Base-by-base conservation (phyloP, 2,888 invertebrate species). In the Hermaeophaga mercurialis region DNA sequence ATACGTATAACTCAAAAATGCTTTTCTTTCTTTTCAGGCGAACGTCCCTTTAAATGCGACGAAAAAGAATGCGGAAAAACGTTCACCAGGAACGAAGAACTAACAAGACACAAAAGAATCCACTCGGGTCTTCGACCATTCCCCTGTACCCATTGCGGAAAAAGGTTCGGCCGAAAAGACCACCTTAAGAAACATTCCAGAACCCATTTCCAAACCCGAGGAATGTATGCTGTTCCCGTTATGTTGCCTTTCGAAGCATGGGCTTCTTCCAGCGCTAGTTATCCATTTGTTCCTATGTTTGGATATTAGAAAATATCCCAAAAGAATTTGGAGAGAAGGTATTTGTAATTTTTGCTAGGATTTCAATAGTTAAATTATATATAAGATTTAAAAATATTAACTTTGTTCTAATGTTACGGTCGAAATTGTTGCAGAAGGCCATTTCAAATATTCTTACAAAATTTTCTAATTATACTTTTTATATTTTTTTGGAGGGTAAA, bases 151-250 rank as follows among this genome's bases (percentile, higher is more conserved):
- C 85, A 89, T 12, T 97, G 96, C 71, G 91, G 92, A 2, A 97
- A 97, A 79, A 85, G 90, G 60, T 97, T 96, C 73, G 96, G 96
- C 0, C 83, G 96, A 36, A 89, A 95, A 67, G 96, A 97, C 75
- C 96, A 97, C 74, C 81, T 97, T 55, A 94, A 94, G 78, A 97
- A 96, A 71, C 96, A 97, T 73, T 88, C 89, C 56, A 86, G 91
- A 70, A 96, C 94, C 0, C 96, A 96, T 71, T 66, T 84, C 78
- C 76, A 84, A 77, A 48, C 83, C 71, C 66, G 82, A 79, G 63
- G 80, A 67, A 76, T 82, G 69, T 76, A 76, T 58, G 77, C 78
- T 0, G 76, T 78, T 3, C 78, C 78, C 1, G 75, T 78, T 2
- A 74, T 78, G 73, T 56, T 78, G 38, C 76, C 78, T 0, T 73